A percentile compares a stretch with the other conserved stretches of the same genome.
phyloP scores from a whole-genome alignment of 2,797 vertebrate genomes.

The Glossophaga mutica region DNA sequence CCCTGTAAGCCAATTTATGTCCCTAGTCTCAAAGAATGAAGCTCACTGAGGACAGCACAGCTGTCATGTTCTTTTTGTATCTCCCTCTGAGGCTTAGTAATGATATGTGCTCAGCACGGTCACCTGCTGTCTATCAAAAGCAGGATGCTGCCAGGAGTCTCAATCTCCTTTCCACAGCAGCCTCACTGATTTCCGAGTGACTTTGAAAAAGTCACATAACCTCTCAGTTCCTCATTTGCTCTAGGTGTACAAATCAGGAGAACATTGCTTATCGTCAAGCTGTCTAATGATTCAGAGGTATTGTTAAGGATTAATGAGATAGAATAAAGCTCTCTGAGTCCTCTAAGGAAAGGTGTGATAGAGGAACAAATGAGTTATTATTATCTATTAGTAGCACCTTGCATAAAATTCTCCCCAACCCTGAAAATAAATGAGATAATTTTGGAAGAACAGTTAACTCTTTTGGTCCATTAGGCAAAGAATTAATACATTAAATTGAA shows the following conservation, averaged over 20 bases:
- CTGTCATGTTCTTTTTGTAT: neutral
- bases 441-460: constrained; percentile 58
- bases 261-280: neutral
- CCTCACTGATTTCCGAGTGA: neutral
- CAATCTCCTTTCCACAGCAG: neutral
- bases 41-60: neutral
- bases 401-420: constrained; percentile 21
- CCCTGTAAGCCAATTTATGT: neutral
- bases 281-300: neutral
- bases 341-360: constrained; percentile 24
- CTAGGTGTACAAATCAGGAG: neutral
- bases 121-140: neutral
- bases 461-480: constrained; percentile 50
- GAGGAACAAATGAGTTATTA: constrained; percentile 61
- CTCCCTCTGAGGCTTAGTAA: neutral
- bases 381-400: constrained; percentile 52
- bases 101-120: fast-evolving
- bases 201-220: constrained; percentile 29
- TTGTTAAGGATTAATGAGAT: constrained; percentile 54
- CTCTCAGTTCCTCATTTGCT: constrained; percentile 28
- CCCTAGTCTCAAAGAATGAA: neutral
- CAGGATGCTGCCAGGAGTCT: neutral
- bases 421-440: constrained; percentile 55
- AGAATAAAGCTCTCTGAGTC: constrained; percentile 25
- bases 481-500: constrained; percentile 58